A percentile compares a stretch with the other conserved stretches of the same genome.
phyloP scores from a whole-genome alignment of 1,140 invertebrate genomes.

The Asobara japonica region DNA sequence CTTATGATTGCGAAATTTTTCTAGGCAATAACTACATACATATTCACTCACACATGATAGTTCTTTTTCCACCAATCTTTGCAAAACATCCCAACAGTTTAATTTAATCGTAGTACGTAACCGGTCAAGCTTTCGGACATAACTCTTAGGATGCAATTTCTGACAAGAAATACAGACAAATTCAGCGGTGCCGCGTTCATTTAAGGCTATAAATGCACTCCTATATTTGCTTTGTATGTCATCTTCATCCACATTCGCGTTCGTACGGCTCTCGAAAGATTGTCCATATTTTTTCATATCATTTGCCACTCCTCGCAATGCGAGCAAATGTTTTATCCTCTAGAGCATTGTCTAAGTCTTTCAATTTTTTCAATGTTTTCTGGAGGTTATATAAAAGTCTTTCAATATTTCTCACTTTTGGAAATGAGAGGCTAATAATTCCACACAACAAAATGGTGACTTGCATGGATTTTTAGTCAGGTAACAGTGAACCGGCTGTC shows the following conservation, averaged over 20 bases:
- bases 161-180: background rate
- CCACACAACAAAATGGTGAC: background rate
- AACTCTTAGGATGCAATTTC: background rate
- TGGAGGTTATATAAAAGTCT: background rate
- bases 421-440: conserved; percentile 23
- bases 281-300: background rate
- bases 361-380: background rate
- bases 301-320: background rate
- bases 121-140: background rate
- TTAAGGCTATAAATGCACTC: background rate
- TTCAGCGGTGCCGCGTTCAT: background rate
- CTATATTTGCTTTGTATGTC: background rate
- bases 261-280: background rate
- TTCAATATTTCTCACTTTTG: conserved; percentile 16
- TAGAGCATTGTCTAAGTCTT: no score
- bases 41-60: background rate
- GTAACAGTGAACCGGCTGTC: background rate
- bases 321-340: background rate
- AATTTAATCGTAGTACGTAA: background rate
- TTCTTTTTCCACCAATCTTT: background rate
- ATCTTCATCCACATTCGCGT: background rate
- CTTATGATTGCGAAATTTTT: background rate
- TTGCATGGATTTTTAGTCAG: background rate
- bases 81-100: background rate
- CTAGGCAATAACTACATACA: background rate